A percentile compares a stretch with the other conserved stretches of the same genome.
Conservation (phyloP, 2,113 vertebrate genomes). For the Triplophysa siluroides region DNA sequence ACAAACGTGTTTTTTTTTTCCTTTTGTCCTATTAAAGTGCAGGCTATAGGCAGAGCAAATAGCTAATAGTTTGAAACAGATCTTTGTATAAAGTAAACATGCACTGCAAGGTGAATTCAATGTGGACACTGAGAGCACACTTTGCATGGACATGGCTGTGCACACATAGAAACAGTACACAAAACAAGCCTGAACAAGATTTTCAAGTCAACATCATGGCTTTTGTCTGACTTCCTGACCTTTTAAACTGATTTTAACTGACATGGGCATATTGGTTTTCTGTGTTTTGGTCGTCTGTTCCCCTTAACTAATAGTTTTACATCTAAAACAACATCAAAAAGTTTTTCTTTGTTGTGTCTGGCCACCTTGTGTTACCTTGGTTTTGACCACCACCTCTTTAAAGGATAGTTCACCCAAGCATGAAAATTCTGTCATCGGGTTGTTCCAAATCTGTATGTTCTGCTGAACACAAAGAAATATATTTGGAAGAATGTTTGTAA, state of each 20-base stretch:
- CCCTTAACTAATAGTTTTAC: background rate
- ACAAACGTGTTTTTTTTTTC: no score
- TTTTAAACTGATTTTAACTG: background rate
- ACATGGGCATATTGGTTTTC: background rate
- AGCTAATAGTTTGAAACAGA: background rate
- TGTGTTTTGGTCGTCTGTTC: background rate
- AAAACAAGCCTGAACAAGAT: background rate
- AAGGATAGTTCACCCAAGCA: no score
- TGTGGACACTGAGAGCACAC: background rate
- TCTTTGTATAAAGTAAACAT: background rate
- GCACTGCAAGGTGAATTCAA: background rate
- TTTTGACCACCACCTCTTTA: no score
- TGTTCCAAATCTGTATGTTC: no score
- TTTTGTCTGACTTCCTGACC: constrained; percentile 14
- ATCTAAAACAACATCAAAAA: background rate
- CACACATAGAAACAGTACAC: constrained; percentile 3
- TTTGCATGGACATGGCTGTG: constrained; percentile 7
- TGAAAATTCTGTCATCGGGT: no score
- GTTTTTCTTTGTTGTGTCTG: background rate
- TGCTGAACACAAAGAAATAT: no score
- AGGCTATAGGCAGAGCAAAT: no score
- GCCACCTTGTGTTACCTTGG: background rate
- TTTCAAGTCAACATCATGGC: background rate
- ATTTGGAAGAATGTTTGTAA: no score
- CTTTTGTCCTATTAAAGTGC: no score